Conservation (phyloP, 1,140 invertebrate species). For the Procambarus clarkii region DNA sequence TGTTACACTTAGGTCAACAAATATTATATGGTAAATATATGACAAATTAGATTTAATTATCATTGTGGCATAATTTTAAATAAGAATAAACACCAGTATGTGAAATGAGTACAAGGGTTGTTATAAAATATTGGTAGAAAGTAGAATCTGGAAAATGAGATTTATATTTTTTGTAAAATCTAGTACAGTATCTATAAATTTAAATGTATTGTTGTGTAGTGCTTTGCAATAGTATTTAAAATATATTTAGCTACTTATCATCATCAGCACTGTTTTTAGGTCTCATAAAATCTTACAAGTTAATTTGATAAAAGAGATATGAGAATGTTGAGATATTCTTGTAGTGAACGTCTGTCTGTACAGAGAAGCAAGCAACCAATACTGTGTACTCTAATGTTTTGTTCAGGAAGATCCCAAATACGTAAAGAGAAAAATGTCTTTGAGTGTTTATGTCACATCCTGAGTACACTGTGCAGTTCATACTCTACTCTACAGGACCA, state of each 20-base stretch:
- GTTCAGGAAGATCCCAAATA: too few relatives aligned
- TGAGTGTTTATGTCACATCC: background rate
- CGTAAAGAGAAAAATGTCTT: background rate
- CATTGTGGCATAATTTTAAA: background rate
- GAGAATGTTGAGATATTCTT: background rate
- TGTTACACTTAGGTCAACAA: background rate
- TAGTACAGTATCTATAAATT: background rate
- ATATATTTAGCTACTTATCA: background rate
- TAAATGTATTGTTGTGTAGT: background rate
- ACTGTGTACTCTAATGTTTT: background rate
- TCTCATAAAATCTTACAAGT: background rate
- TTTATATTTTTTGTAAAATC: slow-evolving; percentile 13
- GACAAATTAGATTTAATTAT: background rate
- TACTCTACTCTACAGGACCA: background rate
- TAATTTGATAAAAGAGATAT: background rate
- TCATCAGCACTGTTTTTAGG: background rate
- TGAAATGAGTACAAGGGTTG: background rate
- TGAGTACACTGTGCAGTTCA: background rate
- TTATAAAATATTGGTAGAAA: background rate
- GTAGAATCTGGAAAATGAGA: slow-evolving; percentile 2
- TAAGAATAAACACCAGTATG: background rate
- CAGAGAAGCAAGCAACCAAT: background rate
- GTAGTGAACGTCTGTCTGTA: background rate
- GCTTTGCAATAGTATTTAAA: background rate
- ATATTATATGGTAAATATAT: background rate